Base-by-base conservation (phyloP, 1,140 invertebrate species). In the Varroa destructor region DNA sequence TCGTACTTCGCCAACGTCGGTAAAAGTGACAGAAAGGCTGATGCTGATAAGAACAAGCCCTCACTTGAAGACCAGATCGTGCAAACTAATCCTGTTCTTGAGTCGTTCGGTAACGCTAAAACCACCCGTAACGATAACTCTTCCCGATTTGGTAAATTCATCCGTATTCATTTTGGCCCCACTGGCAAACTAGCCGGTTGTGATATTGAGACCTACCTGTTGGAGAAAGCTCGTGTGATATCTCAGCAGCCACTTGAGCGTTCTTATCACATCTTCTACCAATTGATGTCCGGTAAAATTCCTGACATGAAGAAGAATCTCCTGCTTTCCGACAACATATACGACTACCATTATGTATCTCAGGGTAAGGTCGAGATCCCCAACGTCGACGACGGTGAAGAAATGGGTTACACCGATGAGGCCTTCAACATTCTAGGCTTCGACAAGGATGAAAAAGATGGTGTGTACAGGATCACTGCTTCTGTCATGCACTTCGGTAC, bases 381-480 rank as follows among this genome's bases (percentile, higher is more conserved):
- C 77, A 88, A 86, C 80, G 88, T 98, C 74, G 93, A 99, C 85
- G 96, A 99, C 81, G 88, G 86, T 77, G 93, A 96, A 82, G 96
- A 99, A 87, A 90, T 89, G 84, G 77, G 78, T 75, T 81, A 91
- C 76, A 95, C 93, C 76, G 93, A 97, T 84, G 89, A 93, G 87
- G 93, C 95, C 82, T 97, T 98, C 85, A 91, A 97, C 81, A 88
- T 98, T 77, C 85, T 99, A 81, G 94, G 94, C 79, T 98, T 99
- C 88, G 89, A 88, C 74, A 86, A 89, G 81, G 87, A 94, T 78
- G 95, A 98, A 81, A 98, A 97, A 84, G 84, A 90, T 78, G 85
- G 96, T 79, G 89, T 98, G 78, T 98, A 97, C 87, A 93, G 89
- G 81, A 91, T 97, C 82, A 96, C 93, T 76, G 91, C 91, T 77